Evolutionary conservation across 2,797 vertebrate genomes (phyloP), one percentile per base, ranked within the genome.

Genomic region (Phrynocephalus forsythii): DNA sequence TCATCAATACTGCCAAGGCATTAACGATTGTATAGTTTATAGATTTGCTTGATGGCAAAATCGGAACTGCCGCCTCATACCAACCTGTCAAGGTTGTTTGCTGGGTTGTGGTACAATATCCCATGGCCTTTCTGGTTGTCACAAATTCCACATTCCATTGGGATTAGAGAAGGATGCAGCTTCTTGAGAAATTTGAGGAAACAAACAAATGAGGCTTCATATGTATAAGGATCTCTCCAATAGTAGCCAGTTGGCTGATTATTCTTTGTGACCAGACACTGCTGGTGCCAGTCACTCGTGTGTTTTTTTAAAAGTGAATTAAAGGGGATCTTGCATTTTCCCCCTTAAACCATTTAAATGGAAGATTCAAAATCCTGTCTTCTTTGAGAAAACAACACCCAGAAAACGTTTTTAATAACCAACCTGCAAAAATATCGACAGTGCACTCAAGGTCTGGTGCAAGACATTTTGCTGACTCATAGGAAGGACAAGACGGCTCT

Each of bases 31-130:
- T 56, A 82, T 1, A 56, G 85, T 73, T 81, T 28, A 82, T 5
- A 80, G 89, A 84, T 83, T 87, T 82, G 75, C 91, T 89, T 50
- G 48, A 87, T 16, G 91, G 82, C 16, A 24, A 91, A 89, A 84
- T 68, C 52, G 0, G 0, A 91, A n/a, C n/a, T 60, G 87, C 68
- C 68, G 91, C 85, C 63, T 83, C 92, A 73, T 0, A 86, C 82
- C 2, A 73, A 86, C 86, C 90, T 81, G 13, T 28, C 87, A 48
- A 28, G 82, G 44, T 7, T 33, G 84, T 67, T 68, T 52, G 76
- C 56, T 88, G 7, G 0, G 15, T 0, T 7, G 22, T 0, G 2
- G 76, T 0, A 0, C 0, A 67, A 13, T 1, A 86, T 38, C 71
- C 10, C 56, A 44, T 63, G 0, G 50, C 75, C 48, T 56, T n/a